Base-by-base conservation (phyloP, 1,140 invertebrate species). In the Aplysia californica region DNA sequence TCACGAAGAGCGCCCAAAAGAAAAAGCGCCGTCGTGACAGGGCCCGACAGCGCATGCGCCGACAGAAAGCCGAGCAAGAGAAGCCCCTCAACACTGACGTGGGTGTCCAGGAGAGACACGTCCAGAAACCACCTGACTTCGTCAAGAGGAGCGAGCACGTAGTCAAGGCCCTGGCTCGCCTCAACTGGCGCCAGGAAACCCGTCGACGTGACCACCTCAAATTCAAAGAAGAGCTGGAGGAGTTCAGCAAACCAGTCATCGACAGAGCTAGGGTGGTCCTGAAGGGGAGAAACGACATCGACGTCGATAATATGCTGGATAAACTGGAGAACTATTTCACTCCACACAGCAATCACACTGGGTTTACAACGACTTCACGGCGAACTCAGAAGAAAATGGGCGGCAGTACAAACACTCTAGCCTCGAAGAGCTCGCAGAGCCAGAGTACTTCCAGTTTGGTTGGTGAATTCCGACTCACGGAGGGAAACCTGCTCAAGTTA, bases 171-270 rank as follows among this genome's bases (percentile, higher is more conserved):
- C 61, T 75, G 15, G 59, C 72, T 39, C 59, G 70, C 55, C 61
- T 75, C 26, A 65, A 39, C 39, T 66, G 58, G n/a, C 59, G 33
- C 2, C 36, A 44, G 59, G 38, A 75, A 31, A 75, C 3, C 6
- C 2, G 72, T 18, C 26, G 41, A 33, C 36, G 20, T 21, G 72
- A 75, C 23, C 72, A 66, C 29, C 31, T n/a, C 29, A 64, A 39
- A 29, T 75, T 65, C 31, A 64, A 66, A 61, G 59, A 65, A 35
- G 39, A 65, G 0, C 39, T 75, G 23, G 1, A 50, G 18, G 4
- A 21, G n/a, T 35, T 65, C 18, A 66, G 72, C 61, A 75, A 66
- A 31, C 72, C 72, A n/a, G 33, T 75, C 0, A 65, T 75, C 10
- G 56, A 50, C 1, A 65, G 23, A 36, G 72, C 72, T 0, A 26